Evolutionary conservation across 2,888 invertebrate species (phyloP).

Genomic region (Conops quadrifasciatus): DNA sequence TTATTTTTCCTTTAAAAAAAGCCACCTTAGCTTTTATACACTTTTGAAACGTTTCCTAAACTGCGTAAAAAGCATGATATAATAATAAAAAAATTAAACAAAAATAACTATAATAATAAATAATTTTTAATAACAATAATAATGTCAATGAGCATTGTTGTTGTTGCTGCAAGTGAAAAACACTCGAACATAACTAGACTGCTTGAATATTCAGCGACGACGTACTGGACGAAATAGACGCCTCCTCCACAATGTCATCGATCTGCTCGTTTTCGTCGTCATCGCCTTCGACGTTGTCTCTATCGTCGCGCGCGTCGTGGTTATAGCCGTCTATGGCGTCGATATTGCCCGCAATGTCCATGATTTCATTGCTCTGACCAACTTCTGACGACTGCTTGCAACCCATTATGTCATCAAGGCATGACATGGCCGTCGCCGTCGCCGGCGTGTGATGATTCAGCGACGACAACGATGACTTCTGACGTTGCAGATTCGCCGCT

Average conservation of each 20-base stretch:
- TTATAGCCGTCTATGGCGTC: neutral
- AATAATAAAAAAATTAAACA: slow-evolving; percentile 1
- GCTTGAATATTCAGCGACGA: slow-evolving; percentile 19
- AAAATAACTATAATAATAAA: too few species aligned
- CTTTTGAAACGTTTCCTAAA: too few species aligned
- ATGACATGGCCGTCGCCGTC: slow-evolving; percentile 13
- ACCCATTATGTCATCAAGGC: slow-evolving; percentile 38
- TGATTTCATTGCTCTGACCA: neutral
- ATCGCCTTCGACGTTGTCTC: slow-evolving; percentile 44
- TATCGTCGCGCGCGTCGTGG: neutral
- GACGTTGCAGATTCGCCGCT: neutral
- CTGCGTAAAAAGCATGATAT: neutral
- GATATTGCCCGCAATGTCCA: neutral
- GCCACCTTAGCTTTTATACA: too few species aligned
- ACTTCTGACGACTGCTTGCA: neutral
- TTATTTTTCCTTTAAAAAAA: too few species aligned
- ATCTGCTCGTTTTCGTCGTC: slow-evolving; percentile 41
- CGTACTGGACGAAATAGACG: slow-evolving; percentile 26
- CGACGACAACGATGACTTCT: slow-evolving; percentile 43
- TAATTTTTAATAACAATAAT: too few species aligned
- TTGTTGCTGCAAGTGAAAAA: neutral
- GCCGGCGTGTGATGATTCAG: slow-evolving; percentile 28
- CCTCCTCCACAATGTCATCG: slow-evolving; percentile 32
- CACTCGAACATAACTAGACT: slow-evolving; percentile 8
- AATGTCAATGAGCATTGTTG: neutral